Base-by-base conservation (phyloP, 37 sponge, comb jelly and placozoan species). In the Petrosia ficiformis region DNA sequence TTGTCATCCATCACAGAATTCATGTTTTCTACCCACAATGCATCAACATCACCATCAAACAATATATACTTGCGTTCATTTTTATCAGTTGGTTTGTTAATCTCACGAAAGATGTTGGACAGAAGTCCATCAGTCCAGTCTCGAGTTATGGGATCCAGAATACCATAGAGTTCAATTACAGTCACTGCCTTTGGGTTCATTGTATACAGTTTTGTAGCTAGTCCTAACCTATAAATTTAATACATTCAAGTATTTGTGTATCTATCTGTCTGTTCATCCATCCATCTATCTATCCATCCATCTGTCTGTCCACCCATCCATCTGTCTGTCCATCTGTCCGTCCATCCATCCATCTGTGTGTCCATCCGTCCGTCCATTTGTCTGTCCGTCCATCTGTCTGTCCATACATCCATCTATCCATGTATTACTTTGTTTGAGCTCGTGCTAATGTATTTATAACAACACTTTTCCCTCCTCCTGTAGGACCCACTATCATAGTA, bases 1-100 rank as follows among this genome's bases (percentile, higher is more conserved):
- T 98, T 98, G 79, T 98, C 99, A 60, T 98, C 99, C 99, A 98
- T 98, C 63, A 98, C 99, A 74, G 99, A 98, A 80, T 98, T 98
- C 99, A 98, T 95, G 84, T 95, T 98, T 87, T 98, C 99, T 57
- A 98, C 96, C 99, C 99, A 98, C 68, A 98, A 84, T 1, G 99
- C 91, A 77, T 98, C 99, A 64, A 98, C 99, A 69, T 98, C 99
- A 22, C 98, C 98, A 73, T 97, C 98, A 83, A 97, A 97, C 72
- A 93, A 48, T 32, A 93, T 94, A 80, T 98, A 98, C 76, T 85
- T 83, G 48, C 89, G 68, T 78, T 98, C 99, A 28, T 95, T 92
- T 81, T 98, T 98, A 26, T 98, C 99, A 28, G 99, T 98, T 10
- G 99, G 99, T 66, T 82, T 86, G 72, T 98, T 98, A 57, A 98